Conservation (phyloP, 2,888 invertebrate genomes). For the Sinelater perroti region DNA sequence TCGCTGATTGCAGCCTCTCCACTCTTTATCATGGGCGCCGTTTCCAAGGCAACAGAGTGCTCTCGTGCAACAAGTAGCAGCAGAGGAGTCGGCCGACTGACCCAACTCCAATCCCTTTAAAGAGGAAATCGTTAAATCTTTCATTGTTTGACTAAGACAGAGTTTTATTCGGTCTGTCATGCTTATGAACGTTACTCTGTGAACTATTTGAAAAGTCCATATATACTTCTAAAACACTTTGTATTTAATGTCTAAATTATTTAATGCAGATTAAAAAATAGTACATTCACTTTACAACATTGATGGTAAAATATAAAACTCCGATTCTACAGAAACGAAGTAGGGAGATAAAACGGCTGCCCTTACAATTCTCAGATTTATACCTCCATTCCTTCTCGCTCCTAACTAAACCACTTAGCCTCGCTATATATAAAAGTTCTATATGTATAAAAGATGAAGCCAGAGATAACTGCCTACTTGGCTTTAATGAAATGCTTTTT, state of each 20-base stretch:
- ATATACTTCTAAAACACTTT: background rate
- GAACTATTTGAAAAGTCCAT: background rate
- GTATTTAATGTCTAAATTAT: background rate
- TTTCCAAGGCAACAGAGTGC: constrained; percentile 46
- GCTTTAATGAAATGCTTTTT: no score
- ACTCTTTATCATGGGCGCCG: constrained; percentile 43
- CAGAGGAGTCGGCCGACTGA: constrained; percentile 39
- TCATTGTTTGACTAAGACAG: constrained; percentile 70
- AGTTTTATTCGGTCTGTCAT: background rate
- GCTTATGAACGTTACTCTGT: no score
- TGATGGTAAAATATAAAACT: no score
- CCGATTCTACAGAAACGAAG: constrained; percentile 1
- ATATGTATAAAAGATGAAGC: constrained; percentile 29
- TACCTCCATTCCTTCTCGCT: constrained; percentile 6
- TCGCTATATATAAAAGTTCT: constrained; percentile 17
- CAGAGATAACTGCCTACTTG: background rate
- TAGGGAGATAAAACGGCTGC: constrained; percentile 13
- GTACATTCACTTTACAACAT: no score
- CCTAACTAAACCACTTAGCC: constrained; percentile 23
- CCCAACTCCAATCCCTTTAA: constrained; percentile 36
- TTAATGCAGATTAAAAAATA: background rate
- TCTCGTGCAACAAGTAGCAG: constrained; percentile 46
- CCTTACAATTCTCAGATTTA: constrained; percentile 16
- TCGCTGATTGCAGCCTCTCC: constrained; percentile 37
- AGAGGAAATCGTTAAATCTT: constrained; percentile 17